Conservation (phyloP, 1,140 invertebrate genomes). For the Ips nitidus region DNA sequence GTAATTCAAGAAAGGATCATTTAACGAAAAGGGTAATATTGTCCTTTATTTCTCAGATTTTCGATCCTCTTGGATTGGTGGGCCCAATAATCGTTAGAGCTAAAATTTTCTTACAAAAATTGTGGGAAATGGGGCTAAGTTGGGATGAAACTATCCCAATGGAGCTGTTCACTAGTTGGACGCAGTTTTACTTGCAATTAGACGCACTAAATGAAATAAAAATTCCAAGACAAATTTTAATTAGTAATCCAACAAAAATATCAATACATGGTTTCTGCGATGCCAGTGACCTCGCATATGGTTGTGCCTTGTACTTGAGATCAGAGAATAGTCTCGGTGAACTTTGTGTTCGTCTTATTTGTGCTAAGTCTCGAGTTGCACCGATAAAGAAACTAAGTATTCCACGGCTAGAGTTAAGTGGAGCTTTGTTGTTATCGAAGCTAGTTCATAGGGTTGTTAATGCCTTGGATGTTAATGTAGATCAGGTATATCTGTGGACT, state of each 20-base stretch:
- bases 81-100: slow-evolving; percentile 45
- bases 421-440: slow-evolving; percentile 41
- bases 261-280: slow-evolving; percentile 33
- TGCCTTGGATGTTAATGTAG: slow-evolving; percentile 32
- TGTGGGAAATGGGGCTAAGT: slow-evolving; percentile 47
- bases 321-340: neutral
- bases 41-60: slow-evolving; percentile 2
- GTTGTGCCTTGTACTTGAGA: slow-evolving; percentile 6
- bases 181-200: slow-evolving; percentile 22
- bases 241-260: slow-evolving; percentile 4
- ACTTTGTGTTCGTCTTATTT: slow-evolving; percentile 9
- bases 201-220: slow-evolving; percentile 12
- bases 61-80: slow-evolving; percentile 49
- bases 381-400: slow-evolving; percentile 36
- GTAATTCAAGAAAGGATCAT: neutral
- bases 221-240: slow-evolving; percentile 12
- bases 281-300: slow-evolving; percentile 36
- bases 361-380: slow-evolving; percentile 36
- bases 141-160: slow-evolving; percentile 53
- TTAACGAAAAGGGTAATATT: slow-evolving; percentile 5
- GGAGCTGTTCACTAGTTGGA: slow-evolving; percentile 37
- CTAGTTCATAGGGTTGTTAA: slow-evolving; percentile 32
- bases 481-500: slow-evolving; percentile 20
- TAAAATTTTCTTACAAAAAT: slow-evolving; percentile 52
- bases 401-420: slow-evolving; percentile 41